Evolutionary conservation across 2,113 vertebrate genomes (phyloP).

Genomic region (Pandion haliaetus): DNA sequence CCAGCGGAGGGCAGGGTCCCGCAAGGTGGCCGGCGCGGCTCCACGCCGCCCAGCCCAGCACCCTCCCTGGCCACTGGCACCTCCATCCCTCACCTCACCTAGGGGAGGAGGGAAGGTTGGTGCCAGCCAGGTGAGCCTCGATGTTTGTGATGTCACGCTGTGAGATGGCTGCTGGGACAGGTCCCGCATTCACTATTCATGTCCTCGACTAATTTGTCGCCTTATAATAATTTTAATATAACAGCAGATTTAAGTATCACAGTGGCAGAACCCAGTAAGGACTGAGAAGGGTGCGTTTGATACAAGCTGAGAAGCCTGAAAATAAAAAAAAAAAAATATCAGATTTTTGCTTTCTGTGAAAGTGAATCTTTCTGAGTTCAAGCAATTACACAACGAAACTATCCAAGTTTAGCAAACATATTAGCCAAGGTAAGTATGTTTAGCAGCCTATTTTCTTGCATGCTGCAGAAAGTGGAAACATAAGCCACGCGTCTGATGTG

Average conservation of each 20-base stretch:
- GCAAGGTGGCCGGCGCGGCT: accelerated
- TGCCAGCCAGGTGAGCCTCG: background rate
- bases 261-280: background rate
- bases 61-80: background rate
- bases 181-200: background rate
- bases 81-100: background rate
- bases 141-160: accelerated
- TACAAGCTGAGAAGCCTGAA: background rate
- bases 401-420: background rate
- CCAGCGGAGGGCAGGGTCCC: background rate
- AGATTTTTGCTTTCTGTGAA: background rate
- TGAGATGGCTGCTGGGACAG: background rate
- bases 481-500: background rate
- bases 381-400: background rate
- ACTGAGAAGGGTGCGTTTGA: background rate
- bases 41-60: background rate
- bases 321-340: background rate
- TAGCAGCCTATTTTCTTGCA: background rate
- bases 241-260: background rate
- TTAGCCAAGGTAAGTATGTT: background rate
- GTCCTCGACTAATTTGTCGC: background rate
- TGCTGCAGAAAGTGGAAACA: background rate
- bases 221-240: background rate
- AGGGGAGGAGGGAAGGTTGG: background rate
- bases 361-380: background rate